These are phyloP conservation scores for Cheirogaleus major DNA, from an alignment of 2,797 vertebrate genomes.

Conservation along the genomic window DNA sequence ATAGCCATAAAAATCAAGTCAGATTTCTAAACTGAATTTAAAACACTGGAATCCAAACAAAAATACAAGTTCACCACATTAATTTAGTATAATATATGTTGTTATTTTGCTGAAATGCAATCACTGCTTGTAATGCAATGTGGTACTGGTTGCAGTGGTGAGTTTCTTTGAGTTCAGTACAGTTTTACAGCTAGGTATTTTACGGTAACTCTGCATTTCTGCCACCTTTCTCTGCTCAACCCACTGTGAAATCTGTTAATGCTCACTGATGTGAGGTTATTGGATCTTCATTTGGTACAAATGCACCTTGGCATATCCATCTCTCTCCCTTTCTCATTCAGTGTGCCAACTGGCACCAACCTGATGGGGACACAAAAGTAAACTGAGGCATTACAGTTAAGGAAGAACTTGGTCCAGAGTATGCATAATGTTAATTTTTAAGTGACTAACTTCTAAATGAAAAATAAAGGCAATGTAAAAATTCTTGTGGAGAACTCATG, in stretches of 20 bases:
- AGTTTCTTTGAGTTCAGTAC: neutral
- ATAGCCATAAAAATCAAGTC: neutral
- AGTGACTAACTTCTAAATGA: neutral
- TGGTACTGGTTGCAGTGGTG: fast-evolving
- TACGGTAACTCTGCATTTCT: neutral
- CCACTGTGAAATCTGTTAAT: neutral
- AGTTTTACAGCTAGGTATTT: neutral
- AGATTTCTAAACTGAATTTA: neutral
- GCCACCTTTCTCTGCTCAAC: neutral
- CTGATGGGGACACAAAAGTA: neutral
- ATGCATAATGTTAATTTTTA: neutral
- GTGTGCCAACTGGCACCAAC: too few species aligned
- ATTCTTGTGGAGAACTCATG: neutral
- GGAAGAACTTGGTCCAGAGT: neutral
- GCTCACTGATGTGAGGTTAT: neutral
- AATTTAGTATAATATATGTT: neutral
- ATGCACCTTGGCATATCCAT: neutral
- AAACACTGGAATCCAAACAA: neutral
- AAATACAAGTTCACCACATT: neutral
- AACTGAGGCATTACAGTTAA: neutral
- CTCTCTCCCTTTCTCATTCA: neutral
- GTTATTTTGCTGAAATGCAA: neutral
- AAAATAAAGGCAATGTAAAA: neutral
- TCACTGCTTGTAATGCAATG: neutral
- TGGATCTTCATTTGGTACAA: neutral